These are phyloP conservation scores for Amphipyra tragopoginis DNA, from an alignment of 2,888 invertebrate species.

Conservation along the genomic window DNA sequence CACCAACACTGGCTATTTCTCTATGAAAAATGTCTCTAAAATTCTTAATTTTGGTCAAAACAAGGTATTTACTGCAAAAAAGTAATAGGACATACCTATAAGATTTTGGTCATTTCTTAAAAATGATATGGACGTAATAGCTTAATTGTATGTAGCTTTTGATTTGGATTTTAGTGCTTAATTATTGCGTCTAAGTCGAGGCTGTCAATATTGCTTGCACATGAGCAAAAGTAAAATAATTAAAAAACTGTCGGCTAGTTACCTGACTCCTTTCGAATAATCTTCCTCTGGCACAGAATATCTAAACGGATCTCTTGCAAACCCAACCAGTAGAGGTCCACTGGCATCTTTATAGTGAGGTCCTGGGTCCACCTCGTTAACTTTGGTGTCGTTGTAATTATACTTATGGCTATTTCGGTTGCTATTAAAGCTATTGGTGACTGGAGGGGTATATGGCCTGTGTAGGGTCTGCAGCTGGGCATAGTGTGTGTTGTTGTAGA, in stretches of 20 bases:
- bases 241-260: not conserved
- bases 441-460: slow-evolving; percentile 67
- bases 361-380: slow-evolving; percentile 68
- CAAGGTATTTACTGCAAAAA: no score
- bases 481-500: slow-evolving; percentile 80
- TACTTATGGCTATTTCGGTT: slow-evolving; percentile 56
- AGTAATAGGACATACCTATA: no score
- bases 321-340: slow-evolving; percentile 74
- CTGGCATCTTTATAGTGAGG: slow-evolving; percentile 58
- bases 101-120: no score
- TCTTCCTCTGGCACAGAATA: slow-evolving; percentile 81
- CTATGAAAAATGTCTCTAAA: no score
- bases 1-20: no score
- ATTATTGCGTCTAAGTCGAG: no score
- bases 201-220: no score
- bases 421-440: slow-evolving; percentile 53
- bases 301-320: slow-evolving; percentile 82
- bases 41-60: no score
- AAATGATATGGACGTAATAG: no score
- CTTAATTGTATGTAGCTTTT: no score
- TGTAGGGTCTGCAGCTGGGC: slow-evolving; percentile 71
- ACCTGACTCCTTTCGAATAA: slow-evolving; percentile 82
- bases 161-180: no score
- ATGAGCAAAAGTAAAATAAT: no score
- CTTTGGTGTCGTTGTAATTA: slow-evolving; percentile 63